Percentiles rank a stretch among this genome's conserved stretches.
phyloP scores from a whole-genome alignment of 1,140 invertebrate species.

The Pomacea maculata region DNA sequence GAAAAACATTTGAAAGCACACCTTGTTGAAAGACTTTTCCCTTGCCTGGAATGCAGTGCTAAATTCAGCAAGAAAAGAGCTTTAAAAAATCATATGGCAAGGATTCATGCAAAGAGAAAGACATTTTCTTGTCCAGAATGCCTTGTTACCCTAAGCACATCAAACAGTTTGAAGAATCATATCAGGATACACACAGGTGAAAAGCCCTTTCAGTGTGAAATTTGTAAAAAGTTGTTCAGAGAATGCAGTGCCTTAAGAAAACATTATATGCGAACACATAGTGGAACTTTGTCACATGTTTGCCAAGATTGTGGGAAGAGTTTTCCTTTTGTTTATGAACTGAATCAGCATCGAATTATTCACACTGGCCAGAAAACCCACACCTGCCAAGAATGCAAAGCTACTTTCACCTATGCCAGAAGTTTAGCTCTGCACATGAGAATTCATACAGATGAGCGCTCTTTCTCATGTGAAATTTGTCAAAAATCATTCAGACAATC shows the following conservation, averaged over 20 bases:
- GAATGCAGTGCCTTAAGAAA: neutral
- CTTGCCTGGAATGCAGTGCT: constrained; percentile 48
- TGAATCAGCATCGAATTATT: neutral
- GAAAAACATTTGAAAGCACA: constrained; percentile 42
- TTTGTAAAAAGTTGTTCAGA: constrained; percentile 5
- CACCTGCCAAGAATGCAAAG: neutral
- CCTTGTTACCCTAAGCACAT: constrained; percentile 83
- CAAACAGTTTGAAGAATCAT: constrained; percentile 52
- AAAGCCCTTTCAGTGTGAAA: constrained; percentile 32
- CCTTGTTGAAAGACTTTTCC: constrained; percentile 45
- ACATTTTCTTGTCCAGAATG: constrained; percentile 98
- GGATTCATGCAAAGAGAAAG: constrained; percentile 89
- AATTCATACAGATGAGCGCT: neutral
- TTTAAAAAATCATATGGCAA: constrained; percentile 49
- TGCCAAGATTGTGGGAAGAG: neutral
- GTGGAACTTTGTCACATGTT: neutral
- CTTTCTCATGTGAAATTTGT: neutral
- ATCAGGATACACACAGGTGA: constrained; percentile 58
- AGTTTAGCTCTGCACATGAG: constrained; percentile 1
- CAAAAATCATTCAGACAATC: neutral
- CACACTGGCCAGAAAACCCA: neutral
- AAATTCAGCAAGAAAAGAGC: constrained; percentile 34
- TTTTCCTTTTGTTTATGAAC: neutral
- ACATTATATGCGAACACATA: neutral
- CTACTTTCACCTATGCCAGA: neutral